A percentile compares a stretch with the other conserved stretches of the same genome.
Evolutionary conservation across 1,140 invertebrate genomes (phyloP).

Genomic region (Neodiprion fabricii): DNA sequence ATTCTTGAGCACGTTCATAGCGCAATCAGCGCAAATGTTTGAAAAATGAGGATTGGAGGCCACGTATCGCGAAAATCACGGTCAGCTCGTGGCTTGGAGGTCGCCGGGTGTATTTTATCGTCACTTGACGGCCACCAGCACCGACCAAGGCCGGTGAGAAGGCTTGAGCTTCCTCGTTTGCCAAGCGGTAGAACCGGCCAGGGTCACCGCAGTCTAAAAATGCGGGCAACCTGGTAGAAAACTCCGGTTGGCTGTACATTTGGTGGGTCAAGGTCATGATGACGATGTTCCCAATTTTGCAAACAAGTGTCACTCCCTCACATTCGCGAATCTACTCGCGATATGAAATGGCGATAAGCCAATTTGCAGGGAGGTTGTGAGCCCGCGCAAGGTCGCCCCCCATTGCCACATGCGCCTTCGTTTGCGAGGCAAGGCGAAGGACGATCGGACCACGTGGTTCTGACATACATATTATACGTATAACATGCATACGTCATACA

Average conservation of each 20-base stretch:
- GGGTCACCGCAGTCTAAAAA: slow-evolving; percentile 1
- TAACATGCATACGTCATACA: too few species aligned
- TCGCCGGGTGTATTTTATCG: neutral
- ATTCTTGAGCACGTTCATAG: neutral
- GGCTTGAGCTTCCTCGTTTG: neutral
- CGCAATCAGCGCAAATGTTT: slow-evolving; percentile 1
- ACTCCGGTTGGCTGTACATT: neutral
- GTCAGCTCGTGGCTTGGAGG: neutral
- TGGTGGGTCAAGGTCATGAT: neutral
- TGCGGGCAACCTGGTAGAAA: neutral
- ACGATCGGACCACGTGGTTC: neutral
- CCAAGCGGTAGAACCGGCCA: neutral
- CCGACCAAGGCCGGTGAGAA: neutral
- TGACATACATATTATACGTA: too few species aligned
- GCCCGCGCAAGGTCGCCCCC: neutral
- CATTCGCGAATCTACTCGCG: neutral
- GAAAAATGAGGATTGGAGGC: neutral
- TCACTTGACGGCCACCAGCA: slow-evolving; percentile 4
- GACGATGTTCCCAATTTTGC: neutral
- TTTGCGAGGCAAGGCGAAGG: neutral
- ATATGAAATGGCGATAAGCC: neutral
- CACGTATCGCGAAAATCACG: slow-evolving; percentile 3
- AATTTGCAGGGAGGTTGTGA: neutral
- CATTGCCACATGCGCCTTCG: neutral
- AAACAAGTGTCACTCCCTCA: neutral